A percentile compares a stretch with the other conserved stretches of the same genome.
These are phyloP conservation scores for Acrocyrtus sp. DNA, from an alignment of 2,888 invertebrate species.

Conservation along the genomic window DNA sequence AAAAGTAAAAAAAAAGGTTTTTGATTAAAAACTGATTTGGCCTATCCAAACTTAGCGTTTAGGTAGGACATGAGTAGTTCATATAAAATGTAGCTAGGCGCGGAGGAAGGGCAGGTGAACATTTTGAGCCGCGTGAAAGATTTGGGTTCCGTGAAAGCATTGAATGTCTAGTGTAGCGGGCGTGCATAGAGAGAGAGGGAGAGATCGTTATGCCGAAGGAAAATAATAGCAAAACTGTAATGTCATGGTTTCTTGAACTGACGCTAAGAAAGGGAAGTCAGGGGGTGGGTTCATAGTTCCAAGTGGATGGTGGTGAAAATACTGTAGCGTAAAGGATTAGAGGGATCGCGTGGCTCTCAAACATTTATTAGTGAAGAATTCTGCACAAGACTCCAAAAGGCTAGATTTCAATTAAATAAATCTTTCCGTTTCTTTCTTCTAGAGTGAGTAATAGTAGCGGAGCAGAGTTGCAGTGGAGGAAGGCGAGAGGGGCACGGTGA, in stretches of 20 bases:
- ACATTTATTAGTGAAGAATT: slow-evolving; percentile 44
- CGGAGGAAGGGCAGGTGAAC: neutral
- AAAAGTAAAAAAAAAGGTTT: too few relatives aligned
- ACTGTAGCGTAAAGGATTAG: slow-evolving; percentile 29
- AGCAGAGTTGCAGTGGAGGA: neutral
- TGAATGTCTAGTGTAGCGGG: neutral
- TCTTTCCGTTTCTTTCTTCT: slow-evolving; percentile 1
- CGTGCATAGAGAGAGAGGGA: neutral
- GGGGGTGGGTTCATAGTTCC: slow-evolving; percentile 52
- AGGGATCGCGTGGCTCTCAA: slow-evolving; percentile 53
- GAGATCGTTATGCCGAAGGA: neutral
- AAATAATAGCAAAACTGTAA: too few relatives aligned
- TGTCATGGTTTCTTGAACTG: slow-evolving; percentile 45
- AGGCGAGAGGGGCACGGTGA: neutral
- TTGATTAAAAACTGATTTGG: too few relatives aligned
- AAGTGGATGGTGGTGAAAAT: slow-evolving; percentile 51
- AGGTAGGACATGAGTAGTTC: too few relatives aligned
- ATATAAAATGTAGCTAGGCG: too few relatives aligned
- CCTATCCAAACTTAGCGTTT: too few relatives aligned
- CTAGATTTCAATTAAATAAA: slow-evolving; percentile 51
- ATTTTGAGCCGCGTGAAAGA: neutral
- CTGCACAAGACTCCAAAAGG: slow-evolving; percentile 16
- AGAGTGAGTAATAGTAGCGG: neutral
- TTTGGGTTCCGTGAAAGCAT: neutral
- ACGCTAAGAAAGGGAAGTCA: slow-evolving; percentile 36